These are phyloP conservation scores for Antheraea assamensis DNA, from an alignment of 2,888 invertebrate genomes.

Conservation along the genomic window DNA sequence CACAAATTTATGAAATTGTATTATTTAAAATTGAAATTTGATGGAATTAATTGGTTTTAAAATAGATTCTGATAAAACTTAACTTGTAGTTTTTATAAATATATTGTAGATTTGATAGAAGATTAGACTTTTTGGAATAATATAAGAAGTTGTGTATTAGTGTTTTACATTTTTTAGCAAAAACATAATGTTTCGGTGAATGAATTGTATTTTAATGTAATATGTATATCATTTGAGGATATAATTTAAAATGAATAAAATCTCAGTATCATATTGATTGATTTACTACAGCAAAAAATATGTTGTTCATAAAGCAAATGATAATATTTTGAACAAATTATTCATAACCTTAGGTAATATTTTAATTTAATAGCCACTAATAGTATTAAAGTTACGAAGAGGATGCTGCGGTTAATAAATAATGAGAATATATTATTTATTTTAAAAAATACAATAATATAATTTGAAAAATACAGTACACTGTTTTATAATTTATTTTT, in stretches of 20 bases:
- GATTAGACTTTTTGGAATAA: no score
- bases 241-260: neutral
- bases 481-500: no score
- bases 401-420: neutral
- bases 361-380: neutral
- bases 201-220: no score
- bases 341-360: neutral
- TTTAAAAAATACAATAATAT: neutral
- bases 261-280: neutral
- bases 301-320: neutral
- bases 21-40: neutral
- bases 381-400: neutral
- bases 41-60: neutral
- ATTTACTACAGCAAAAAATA: neutral
- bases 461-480: no score
- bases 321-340: conserved; percentile 1
- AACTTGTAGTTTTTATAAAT: neutral
- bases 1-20: neutral
- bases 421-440: neutral
- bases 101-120: neutral
- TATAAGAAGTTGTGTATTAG: no score
- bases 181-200: no score
- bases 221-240: no score
- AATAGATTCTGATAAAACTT: neutral
- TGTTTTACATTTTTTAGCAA: no score